These are phyloP conservation scores for Mesocentrotus franciscanus DNA, from an alignment of 53 echinoderm and acorn worm species.

Conservation along the genomic window DNA sequence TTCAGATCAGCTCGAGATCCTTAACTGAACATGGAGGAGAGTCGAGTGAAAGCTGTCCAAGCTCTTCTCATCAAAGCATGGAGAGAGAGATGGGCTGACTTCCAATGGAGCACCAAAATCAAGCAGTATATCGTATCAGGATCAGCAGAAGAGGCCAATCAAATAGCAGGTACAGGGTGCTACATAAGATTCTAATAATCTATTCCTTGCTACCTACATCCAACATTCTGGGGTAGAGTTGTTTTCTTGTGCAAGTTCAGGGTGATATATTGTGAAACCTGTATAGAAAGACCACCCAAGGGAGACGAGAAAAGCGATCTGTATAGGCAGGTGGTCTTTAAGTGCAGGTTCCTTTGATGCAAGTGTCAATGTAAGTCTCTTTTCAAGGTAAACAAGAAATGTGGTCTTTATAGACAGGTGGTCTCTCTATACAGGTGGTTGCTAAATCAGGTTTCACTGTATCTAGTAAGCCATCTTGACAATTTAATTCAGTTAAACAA, in stretches of 20 bases:
- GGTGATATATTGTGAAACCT: not conserved
- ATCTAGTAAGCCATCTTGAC: too few relatives aligned
- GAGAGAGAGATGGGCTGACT: conserved; percentile 92
- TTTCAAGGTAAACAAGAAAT: too few relatives aligned
- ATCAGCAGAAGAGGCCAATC: conserved; percentile 54
- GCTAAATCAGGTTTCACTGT: too few relatives aligned
- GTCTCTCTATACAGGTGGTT: too few relatives aligned
- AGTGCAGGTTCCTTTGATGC: too few relatives aligned
- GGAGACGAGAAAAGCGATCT: too few relatives aligned
- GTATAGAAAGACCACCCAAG: too few relatives aligned
- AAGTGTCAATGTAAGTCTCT: too few relatives aligned
- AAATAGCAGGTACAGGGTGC: conserved; percentile 46
- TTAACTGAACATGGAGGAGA: conserved; percentile 37
- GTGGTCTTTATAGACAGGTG: too few relatives aligned
- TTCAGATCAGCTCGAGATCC: not conserved
- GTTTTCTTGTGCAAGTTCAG: not conserved
- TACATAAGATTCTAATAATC: not conserved
- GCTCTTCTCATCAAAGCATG: conserved; percentile 86
- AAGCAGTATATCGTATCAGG: conserved; percentile 71
- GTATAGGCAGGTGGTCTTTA: too few relatives aligned
- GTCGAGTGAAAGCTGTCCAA: conserved; percentile 68
- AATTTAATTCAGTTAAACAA: too few relatives aligned
- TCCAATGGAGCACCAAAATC: conserved; percentile 94
- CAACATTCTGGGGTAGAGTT: not conserved
- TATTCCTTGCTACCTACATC: not conserved